Evolutionary conservation across 2,888 invertebrate species (phyloP), one percentile per base, ranked within the genome.

Genomic region (Pammene fasciana): DNA sequence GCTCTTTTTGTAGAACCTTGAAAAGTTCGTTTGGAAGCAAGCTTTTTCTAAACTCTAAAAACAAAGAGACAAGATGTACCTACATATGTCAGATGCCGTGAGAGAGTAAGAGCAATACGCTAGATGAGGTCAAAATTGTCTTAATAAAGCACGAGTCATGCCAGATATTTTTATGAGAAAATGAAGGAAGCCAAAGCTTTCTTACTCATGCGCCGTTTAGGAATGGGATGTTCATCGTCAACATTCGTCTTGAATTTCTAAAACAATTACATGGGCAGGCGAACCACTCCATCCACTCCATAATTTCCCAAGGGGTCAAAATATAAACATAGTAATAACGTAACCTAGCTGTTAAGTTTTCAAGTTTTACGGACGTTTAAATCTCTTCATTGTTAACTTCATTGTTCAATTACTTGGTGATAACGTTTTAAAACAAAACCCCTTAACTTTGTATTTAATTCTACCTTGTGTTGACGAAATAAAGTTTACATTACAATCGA

Each of bases 401-500:
- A 61, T 55, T 71, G 61, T 71, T 55, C 43, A 67, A 71, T 52
- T 62, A 60, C 52, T 18, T 36, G 16, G 56, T 65, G 48, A 18
- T 61, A 61, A 41, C 48, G 46, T 13, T 64, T 65, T 34, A 36
- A 13, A 41, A 26, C n/a, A 34, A 54, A 26, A 6, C 11, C 18
- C 1, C 5, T 1, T 54, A n/a, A 36, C 54, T 54, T n/a, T 34
- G 34, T n/a, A n/a, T n/a, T 9, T n/a, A 54, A 54, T 9, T 54
- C 5, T 54, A 34, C 54, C 34, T 54, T 54, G n/a, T 34, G n/a
- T n/a, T n/a, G 8, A 54, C 13, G 13, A 8, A 34, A 34, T 34
- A 54, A 34, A 8, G 16, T 54, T 54, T 10, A n/a, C 0, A 34
- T 54, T 10, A n/a, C 0, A 34, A 54, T 36, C 7, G 26, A 11